phyloP scores from a whole-genome alignment of 2,113 vertebrate genomes.

The Erythrocercus mccallii region DNA sequence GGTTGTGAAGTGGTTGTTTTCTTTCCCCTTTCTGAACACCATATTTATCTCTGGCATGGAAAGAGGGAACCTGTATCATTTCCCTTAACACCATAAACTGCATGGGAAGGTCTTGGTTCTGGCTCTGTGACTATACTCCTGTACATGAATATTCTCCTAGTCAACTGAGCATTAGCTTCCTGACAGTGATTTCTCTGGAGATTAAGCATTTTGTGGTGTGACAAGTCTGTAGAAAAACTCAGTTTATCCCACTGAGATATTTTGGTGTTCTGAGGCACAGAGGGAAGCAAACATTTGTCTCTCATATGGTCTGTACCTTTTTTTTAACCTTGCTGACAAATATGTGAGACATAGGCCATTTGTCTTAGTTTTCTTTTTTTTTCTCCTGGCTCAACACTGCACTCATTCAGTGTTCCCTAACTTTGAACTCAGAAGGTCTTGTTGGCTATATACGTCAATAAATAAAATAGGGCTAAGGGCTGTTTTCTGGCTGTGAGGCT shows the following conservation, averaged over 20 bases:
- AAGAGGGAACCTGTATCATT: background rate
- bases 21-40: background rate
- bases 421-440: background rate
- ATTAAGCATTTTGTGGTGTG: background rate
- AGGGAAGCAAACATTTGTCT: conserved; percentile 23
- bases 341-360: background rate
- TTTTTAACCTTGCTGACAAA: conserved; percentile 29
- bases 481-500: background rate
- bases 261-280: background rate
- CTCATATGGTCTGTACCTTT: background rate
- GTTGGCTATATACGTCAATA: background rate
- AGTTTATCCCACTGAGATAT: background rate
- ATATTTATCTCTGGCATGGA: background rate
- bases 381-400: background rate
- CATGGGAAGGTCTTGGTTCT: background rate
- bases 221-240: conserved; percentile 31
- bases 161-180: background rate
- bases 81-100: background rate
- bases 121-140: background rate
- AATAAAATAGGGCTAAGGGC: background rate
- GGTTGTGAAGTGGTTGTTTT: background rate
- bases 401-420: background rate
- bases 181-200: conserved; percentile 13
- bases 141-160: background rate
- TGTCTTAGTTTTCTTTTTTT: conserved; percentile 10